Conservation (phyloP, 2,113 vertebrate species). For the Brachypodius melanocephalos region DNA sequence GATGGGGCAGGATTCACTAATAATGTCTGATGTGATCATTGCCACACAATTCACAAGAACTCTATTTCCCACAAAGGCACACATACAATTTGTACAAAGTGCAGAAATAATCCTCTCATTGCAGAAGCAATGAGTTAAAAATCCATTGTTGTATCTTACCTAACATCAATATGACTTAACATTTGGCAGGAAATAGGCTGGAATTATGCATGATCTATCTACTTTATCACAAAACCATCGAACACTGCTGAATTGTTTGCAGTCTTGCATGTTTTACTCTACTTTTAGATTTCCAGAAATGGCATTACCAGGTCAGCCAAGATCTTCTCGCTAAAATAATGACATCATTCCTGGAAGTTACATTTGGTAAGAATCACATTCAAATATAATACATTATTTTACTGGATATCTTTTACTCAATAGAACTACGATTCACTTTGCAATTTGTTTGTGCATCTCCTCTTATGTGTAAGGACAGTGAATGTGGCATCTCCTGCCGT, state of each 20-base stretch:
- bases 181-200: slow-evolving; percentile 1
- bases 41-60: background rate
- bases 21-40: background rate
- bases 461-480: background rate
- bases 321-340: background rate
- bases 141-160: background rate
- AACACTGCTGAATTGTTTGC: background rate
- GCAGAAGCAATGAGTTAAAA: background rate
- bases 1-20: background rate
- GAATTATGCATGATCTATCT: background rate
- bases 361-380: background rate
- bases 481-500: background rate
- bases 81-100: background rate
- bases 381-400: background rate
- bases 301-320: slow-evolving; percentile 1
- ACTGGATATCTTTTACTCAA: background rate
- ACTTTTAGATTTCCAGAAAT: slow-evolving; percentile 15
- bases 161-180: background rate
- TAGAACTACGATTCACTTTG: background rate
- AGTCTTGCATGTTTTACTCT: background rate
- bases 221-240: background rate
- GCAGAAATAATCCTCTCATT: background rate
- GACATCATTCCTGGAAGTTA: background rate
- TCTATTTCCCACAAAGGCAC: background rate
- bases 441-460: background rate